These are phyloP conservation scores for Tamandua tetradactyla DNA, from an alignment of 2,797 vertebrate species.

Conservation along the genomic window DNA sequence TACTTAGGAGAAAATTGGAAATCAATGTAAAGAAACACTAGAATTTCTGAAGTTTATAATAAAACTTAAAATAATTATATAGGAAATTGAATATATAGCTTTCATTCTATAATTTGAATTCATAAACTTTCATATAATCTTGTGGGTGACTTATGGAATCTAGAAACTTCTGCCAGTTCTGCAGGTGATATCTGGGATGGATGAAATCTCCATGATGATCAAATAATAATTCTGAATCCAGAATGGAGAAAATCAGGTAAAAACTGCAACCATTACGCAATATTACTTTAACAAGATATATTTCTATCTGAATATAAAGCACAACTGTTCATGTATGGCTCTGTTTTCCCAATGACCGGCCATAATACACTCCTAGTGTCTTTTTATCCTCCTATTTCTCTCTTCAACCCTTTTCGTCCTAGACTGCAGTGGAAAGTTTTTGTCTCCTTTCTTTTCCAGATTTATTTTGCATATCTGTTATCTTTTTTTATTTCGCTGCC, in stretches of 20 bases:
- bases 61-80: background rate
- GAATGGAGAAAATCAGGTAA: background rate
- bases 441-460: background rate
- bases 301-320: background rate
- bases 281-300: background rate
- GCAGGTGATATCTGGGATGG: background rate
- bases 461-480: background rate
- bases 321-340: background rate
- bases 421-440: background rate
- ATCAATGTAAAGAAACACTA: background rate
- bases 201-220: background rate
- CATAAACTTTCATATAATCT: background rate
- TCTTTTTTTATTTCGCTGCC: background rate
- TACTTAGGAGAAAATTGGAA: background rate
- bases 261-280: background rate
- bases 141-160: background rate
- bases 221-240: background rate
- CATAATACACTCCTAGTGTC: background rate
- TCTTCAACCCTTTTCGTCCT: background rate
- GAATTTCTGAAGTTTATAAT: conserved; percentile 25
- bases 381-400: background rate
- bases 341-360: background rate
- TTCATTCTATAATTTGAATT: background rate
- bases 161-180: background rate
- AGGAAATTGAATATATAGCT: background rate